A percentile compares a stretch with the other conserved stretches of the same genome.
Evolutionary conservation across 2,888 invertebrate species (phyloP).

Genomic region (Tinea trinotella): DNA sequence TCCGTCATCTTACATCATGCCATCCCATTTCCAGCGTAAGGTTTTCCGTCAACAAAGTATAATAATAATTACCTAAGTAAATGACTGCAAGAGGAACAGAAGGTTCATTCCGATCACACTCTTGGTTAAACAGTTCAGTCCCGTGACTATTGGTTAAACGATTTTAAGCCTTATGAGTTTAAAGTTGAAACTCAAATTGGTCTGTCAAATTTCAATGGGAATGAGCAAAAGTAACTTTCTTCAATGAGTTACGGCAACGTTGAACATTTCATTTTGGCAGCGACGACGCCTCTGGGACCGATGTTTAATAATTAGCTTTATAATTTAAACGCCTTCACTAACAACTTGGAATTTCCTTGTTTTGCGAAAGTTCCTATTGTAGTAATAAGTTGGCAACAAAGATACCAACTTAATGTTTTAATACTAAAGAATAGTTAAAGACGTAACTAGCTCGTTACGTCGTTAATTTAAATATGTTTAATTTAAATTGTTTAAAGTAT

Average conservation of each 20-base stretch:
- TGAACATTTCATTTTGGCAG: slow-evolving; percentile 49
- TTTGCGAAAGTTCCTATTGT: slow-evolving; percentile 2
- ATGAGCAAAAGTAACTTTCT: not conserved
- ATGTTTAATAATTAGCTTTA: slow-evolving; percentile 61
- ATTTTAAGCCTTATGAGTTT: not conserved
- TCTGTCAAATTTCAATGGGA: not conserved
- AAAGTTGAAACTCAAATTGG: not conserved
- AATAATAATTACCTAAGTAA: slow-evolving; percentile 6
- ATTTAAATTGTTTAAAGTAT: no score
- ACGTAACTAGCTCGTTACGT: not conserved
- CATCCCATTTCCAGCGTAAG: not conserved
- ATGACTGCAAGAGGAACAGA: slow-evolving; percentile 1
- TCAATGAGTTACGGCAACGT: slow-evolving; percentile 15
- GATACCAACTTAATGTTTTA: not conserved
- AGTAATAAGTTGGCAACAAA: not conserved
- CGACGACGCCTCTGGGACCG: slow-evolving; percentile 58
- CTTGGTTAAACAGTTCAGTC: not conserved
- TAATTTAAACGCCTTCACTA: slow-evolving; percentile 39
- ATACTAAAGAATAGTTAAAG: not conserved
- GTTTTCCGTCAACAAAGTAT: slow-evolving; percentile 12
- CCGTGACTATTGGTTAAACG: not conserved
- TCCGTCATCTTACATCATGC: slow-evolving; percentile 16
- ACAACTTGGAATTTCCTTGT: slow-evolving; percentile 2
- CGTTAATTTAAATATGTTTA: no score
- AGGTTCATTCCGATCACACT: not conserved